A percentile compares a stretch with the other conserved stretches of the same genome.
These are phyloP conservation scores for Phyllostomus hastatus DNA, from an alignment of 2,113 vertebrate species.

Conservation along the genomic window DNA sequence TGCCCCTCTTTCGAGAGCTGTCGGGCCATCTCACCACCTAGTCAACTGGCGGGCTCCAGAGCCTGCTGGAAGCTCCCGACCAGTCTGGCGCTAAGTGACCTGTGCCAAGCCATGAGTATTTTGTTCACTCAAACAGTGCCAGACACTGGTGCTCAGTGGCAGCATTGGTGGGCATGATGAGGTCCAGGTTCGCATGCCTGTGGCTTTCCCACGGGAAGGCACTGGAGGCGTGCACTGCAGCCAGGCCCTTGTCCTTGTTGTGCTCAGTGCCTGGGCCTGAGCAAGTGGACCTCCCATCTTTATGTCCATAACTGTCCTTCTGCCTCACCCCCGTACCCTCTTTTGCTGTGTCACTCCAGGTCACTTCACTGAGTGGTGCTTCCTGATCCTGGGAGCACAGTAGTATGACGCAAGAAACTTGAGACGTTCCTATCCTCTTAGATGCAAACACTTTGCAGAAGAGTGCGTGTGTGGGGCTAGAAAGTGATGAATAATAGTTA, in stretches of 20 bases:
- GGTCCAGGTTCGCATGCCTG: not conserved
- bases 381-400: not conserved
- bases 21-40: not conserved
- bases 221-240: accelerated
- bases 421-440: not conserved
- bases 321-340: not conserved
- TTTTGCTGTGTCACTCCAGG: not conserved
- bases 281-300: not conserved
- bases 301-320: not conserved
- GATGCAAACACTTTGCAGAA: not conserved
- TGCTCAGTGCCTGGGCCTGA: not conserved
- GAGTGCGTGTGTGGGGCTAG: not conserved
- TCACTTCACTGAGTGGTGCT: not conserved
- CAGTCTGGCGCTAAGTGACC: not conserved
- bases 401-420: not conserved
- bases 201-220: accelerated
- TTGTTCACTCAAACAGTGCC: not conserved
- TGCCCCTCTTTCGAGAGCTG: not conserved
- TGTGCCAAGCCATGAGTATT: not conserved
- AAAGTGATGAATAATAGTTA: not conserved
- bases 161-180: not conserved
- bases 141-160: not conserved
- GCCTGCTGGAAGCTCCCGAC: not conserved
- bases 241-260: accelerated
- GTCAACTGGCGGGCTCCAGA: not conserved